Evolutionary conservation across 2,888 invertebrate genomes (phyloP).

Genomic region (Diabrotica balteata): DNA sequence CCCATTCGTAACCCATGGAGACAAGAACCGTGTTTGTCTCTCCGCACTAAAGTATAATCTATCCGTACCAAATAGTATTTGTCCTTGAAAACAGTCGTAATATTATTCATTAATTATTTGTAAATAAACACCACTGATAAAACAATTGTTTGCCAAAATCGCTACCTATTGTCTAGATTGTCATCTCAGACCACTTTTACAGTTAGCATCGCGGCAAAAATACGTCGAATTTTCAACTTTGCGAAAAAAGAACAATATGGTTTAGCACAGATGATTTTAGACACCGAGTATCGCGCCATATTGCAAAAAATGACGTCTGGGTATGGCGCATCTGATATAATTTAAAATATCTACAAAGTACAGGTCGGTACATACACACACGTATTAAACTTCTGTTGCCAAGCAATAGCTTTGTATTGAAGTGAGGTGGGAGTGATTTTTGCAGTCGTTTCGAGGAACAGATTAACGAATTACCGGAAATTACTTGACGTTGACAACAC

Average conservation of each 20-base stretch:
- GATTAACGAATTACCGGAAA: neutral
- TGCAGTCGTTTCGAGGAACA: slow-evolving; percentile 10
- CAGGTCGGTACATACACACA: slow-evolving; percentile 24
- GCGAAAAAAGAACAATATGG: neutral
- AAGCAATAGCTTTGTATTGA: slow-evolving; percentile 19
- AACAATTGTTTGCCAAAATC: neutral
- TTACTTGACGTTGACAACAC: too few relatives aligned
- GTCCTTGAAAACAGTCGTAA: too few relatives aligned
- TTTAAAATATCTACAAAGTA: slow-evolving; percentile 26
- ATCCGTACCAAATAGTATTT: too few relatives aligned
- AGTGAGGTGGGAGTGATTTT: slow-evolving; percentile 17
- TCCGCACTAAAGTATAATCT: too few relatives aligned
- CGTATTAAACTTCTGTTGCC: slow-evolving; percentile 28
- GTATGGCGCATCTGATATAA: slow-evolving; percentile 26
- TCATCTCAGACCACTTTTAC: too few relatives aligned
- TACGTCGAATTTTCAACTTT: neutral
- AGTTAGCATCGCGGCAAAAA: neutral
- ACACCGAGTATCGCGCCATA: slow-evolving; percentile 6
- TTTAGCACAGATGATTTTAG: neutral
- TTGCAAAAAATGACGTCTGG: slow-evolving; percentile 24
- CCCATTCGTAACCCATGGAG: too few relatives aligned
- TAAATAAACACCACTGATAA: slow-evolving; percentile 22
- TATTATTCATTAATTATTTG: neutral
- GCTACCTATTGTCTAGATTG: too few relatives aligned
- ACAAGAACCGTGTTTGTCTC: too few relatives aligned